Evolutionary conservation across 35 echinoderm and acorn worm genomes (phyloP), one percentile per base, ranked within the genome.

Genomic region (Ptychodera flava): DNA sequence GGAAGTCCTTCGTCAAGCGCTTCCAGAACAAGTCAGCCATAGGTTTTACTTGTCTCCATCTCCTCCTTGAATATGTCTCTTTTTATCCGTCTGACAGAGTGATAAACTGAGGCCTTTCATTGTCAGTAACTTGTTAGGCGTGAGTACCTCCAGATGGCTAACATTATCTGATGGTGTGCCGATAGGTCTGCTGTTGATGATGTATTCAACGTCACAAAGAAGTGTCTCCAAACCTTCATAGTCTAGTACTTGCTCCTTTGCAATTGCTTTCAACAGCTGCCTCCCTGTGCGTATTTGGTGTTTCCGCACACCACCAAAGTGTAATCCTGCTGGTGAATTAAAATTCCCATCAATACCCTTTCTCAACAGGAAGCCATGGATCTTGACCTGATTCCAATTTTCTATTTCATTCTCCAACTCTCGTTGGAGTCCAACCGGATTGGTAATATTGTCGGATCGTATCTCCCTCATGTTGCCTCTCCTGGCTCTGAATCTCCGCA

Each of bases 171-270:
- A n/a, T n/a, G n/a, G n/a, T n/a, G n/a, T n/a, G n/a, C n/a, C n/a
- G n/a, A n/a, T n/a, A n/a, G n/a, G n/a, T n/a, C n/a, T n/a, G n/a
- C n/a, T n/a, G n/a, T n/a, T n/a, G 31, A 81, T 34, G n/a, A 81
- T 81, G n/a, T 31, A 12, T 32, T 81, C 80, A 14, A 81, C 80
- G 31, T 81, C 80, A 32, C 80, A 81, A 32, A 81, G 80, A 31
- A 81, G 35, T 15, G 80, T 81, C 35, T 81, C 31, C 31, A 81
- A 28, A 81, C 0, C 35, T 34, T 81, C 80, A 81, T 81, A 31
- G 1, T 31, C 35, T 32, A 81, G 35, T 15, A 0, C n/a, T 79
- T 81, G 80, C 31, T 81, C 31, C 30, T 16, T 31, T 34, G 35
- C 12, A 16, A 81, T 34, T 31, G 80, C 80, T 2, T 32, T 16